Evolutionary conservation across 2,797 vertebrate species (phyloP), one percentile per base, ranked within the genome.

Genomic region (Eremophila alpestris): DNA sequence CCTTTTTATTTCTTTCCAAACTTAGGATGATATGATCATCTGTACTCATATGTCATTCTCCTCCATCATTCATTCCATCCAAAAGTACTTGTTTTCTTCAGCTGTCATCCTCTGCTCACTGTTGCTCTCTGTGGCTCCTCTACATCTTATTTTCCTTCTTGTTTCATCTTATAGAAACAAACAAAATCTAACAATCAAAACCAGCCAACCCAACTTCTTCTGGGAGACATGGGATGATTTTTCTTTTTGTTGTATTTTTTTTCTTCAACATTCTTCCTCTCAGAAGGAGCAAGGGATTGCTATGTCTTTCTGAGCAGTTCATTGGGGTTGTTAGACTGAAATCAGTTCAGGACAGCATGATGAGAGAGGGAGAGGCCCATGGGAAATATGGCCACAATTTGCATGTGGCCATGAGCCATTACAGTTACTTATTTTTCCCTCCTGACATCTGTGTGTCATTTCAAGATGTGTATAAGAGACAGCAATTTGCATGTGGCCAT

Each of bases 371-470:
- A 52, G 60, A 73, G 45, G 22, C 71, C 71, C 43, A 29, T 56
- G 34, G 76, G 67, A 93, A 92, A 86, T 81, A 87, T 18, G 51
- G 59, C 65, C 84, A 91, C 84, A 91, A 70, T 82, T 84, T 93
- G 51, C 89, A 81, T 81, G 85, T 93, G 94, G 85, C 87, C 5
- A 0, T 69, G 51, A 93, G 90, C 94, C 92, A 92, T 81, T 91
- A 49, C 62, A 48, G 91, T 89, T 92, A 83, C 32, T 94, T 95
- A 74, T 92, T 90, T 93, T 94, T 89, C 92, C 76, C 82, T 89
- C 54, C 43, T 87, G 87, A 93, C 94, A 95, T 95, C 84, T 96
- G 91, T 85, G 60, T 90, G 65, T 62, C 89, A 56, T 95, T 95
- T 93, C 81, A 83, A 8, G n/a, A n/a, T n/a, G n/a, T n/a, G n/a